These are phyloP conservation scores for Reticulitermes lucifugus DNA, from an alignment of 2,888 invertebrate species.

Conservation along the genomic window DNA sequence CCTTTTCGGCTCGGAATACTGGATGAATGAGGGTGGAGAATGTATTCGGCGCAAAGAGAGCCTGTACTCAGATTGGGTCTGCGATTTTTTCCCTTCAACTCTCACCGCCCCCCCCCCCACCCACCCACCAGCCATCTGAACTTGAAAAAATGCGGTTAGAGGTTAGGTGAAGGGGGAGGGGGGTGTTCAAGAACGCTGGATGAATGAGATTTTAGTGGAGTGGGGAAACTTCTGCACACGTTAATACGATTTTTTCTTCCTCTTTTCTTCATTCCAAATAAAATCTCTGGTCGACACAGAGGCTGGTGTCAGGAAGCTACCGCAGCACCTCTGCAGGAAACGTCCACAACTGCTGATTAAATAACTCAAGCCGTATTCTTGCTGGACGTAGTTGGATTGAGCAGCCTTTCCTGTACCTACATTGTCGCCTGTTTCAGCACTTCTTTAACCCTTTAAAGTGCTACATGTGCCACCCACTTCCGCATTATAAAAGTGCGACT, in stretches of 20 bases:
- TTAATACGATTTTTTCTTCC: constrained; percentile 17
- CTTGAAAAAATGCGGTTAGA: constrained; percentile 34
- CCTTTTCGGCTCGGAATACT: constrained; percentile 3
- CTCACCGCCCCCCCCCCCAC: neutral
- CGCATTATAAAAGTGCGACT: too few species aligned
- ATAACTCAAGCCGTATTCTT: neutral
- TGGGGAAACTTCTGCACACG: constrained; percentile 3
- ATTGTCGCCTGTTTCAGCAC: too few species aligned
- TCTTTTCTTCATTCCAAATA: constrained; percentile 20
- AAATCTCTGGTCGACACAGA: constrained; percentile 7
- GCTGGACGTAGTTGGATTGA: neutral
- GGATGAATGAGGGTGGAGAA: constrained; percentile 25
- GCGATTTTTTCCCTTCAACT: constrained; percentile 9
- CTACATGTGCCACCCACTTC: too few species aligned
- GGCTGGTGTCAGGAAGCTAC: neutral
- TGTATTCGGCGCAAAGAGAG: constrained; percentile 24
- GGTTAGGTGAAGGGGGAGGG: neutral
- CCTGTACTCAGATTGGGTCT: constrained; percentile 6
- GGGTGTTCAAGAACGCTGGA: constrained; percentile 1
- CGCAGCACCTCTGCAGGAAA: neutral
- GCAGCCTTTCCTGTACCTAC: neutral
- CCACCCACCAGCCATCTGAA: neutral
- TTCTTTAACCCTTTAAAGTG: too few species aligned
- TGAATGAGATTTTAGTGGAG: neutral
- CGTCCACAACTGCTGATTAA: neutral